A percentile compares a stretch with the other conserved stretches of the same genome.
Evolutionary conservation across 2,797 vertebrate species (phyloP).

Genomic region (Muscicapa comitata): DNA sequence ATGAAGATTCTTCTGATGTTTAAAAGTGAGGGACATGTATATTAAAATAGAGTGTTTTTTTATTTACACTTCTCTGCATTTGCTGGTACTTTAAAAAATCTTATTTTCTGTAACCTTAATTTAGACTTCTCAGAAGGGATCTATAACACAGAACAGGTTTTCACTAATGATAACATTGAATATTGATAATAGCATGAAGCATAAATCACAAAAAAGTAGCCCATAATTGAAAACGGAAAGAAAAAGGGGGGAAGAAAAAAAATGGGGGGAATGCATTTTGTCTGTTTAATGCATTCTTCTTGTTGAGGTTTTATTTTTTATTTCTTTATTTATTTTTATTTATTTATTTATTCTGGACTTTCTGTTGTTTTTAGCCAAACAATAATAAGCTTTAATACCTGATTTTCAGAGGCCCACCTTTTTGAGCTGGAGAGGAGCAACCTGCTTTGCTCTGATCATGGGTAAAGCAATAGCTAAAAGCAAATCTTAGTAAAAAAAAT

Average conservation of each 20-base stretch:
- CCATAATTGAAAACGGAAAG: neutral
- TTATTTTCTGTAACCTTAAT: neutral
- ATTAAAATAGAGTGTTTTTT: neutral
- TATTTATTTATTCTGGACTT: neutral
- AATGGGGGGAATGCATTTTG: neutral
- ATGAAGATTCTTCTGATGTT: neutral
- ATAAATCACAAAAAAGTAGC: neutral
- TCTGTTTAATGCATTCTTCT: neutral
- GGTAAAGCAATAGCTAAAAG: neutral
- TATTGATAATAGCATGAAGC: neutral
- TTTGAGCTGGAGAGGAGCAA: neutral
- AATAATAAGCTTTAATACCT: neutral
- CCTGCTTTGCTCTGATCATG: neutral
- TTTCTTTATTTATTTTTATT: too few relatives aligned
- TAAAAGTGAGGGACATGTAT: neutral
- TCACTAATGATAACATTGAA: neutral
- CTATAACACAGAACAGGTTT: neutral
- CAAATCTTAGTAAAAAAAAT: neutral
- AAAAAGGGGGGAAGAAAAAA: fast-evolving
- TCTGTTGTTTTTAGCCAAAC: neutral
- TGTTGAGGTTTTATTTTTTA: neutral
- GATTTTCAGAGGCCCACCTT: neutral
- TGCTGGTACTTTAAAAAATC: fast-evolving
- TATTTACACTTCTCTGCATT: neutral
- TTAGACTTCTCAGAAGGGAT: neutral